Base-by-base conservation (phyloP, 2,113 vertebrate species). In the Albula glossodonta region DNA sequence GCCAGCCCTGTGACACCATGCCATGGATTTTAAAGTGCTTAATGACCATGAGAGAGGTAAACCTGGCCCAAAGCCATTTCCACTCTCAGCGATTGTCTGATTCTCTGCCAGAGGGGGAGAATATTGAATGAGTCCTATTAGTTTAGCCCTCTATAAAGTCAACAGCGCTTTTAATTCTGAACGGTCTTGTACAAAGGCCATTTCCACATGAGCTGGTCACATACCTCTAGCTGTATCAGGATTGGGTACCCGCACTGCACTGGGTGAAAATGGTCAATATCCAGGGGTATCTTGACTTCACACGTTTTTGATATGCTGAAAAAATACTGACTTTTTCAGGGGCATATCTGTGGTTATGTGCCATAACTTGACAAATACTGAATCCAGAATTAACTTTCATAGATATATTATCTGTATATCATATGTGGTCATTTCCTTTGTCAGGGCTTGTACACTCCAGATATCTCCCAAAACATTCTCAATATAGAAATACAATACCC, bases 81-180 rank as follows among this genome's bases (percentile, higher is more conserved):
- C 50, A n/a, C 49, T 77, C 22, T 3, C n/a, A 84, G 48, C 56
- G 31, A 50, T 41, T 87, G 50, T 84, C 84, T 91, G 90, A 31
- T 70, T n/a, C 60, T 83, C 82, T 80, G 85, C 84, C 89, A 87
- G 87, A 89, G 88, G 87, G 88, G 84, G 89, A 41, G 88, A 89
- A 92, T 93, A 94, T 94, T 91, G 90, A 81, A 89, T 94, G 93
- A 93, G 88, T 86, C 87, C 91, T 94, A 95, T 95, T 87, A 91
- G 91, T 89, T 94, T 94, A 92, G 88, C 89, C 87, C 89, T 92
- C 88, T 92, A 91, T 89, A 92, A 91, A 88, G 88, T 91, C 91
- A 88, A 92, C 91, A 86, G 22, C 85, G 89, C 90, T 94, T 93
- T 93, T 94, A 93, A 94, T 94, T 94, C 91, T 90, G 89, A 90